phyloP scores from a whole-genome alignment of 2,797 vertebrate species.

The Gymnoscopelus microlampas region DNA sequence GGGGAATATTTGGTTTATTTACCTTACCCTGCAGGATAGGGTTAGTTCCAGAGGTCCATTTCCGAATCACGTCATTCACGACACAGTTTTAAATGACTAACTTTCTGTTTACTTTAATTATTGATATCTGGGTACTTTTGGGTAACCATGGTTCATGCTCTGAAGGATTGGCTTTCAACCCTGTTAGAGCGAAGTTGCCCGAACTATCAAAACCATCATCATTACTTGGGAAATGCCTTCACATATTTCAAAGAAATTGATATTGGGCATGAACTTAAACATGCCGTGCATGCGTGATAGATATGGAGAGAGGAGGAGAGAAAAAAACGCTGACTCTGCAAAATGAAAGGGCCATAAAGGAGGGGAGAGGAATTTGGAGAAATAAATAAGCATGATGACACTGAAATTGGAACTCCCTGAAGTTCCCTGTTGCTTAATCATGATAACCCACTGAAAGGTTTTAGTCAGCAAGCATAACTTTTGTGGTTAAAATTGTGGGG shows the following conservation, averaged over 20 bases:
- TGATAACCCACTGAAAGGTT: no score
- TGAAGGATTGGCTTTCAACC: conserved; percentile 49
- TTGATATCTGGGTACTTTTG: conserved; percentile 60
- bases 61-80: conserved; percentile 60
- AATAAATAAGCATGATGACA: no score
- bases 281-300: no score
- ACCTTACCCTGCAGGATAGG: conserved; percentile 29
- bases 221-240: conserved; percentile 20
- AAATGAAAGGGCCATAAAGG: background rate
- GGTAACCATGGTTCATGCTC: conserved; percentile 62
- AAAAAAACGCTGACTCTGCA: background rate
- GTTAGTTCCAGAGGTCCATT: conserved; percentile 59
- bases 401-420: no score
- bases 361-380: background rate
- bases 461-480: no score
- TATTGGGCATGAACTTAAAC: background rate
- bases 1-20: conserved; percentile 33
- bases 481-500: no score
- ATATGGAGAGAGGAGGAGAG: no score
- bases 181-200: conserved; percentile 51
- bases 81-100: conserved; percentile 63
- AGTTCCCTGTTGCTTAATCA: no score
- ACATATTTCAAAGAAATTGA: background rate
- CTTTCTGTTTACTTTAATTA: conserved; percentile 67
- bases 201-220: background rate